Base-by-base conservation (phyloP, 2,113 vertebrate species). In the Odocoileus virginianus region DNA sequence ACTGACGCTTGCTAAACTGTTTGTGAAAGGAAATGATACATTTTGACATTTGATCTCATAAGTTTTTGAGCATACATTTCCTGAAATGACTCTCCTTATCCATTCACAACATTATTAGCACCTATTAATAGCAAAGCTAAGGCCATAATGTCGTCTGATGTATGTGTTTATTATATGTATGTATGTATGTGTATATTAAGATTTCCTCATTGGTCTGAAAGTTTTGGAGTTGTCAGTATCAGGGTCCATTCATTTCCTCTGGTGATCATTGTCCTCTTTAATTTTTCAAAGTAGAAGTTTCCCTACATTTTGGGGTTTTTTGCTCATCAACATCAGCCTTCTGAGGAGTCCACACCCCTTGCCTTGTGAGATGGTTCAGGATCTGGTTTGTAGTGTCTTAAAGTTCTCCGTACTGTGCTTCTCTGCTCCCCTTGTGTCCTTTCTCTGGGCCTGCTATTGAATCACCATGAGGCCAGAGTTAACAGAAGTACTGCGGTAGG, bases 131-230 rank as follows among this genome's bases (percentile, higher is more conserved):
- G 14, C 16, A n/a, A 13, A 27, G 13, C 4, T 1, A 7, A 36
- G n/a, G 9, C n/a, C 1, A 0, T 25, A 3, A 3, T 30, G 25
- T 33, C 7, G 0, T 13, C 6, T 64, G 33, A 25, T 13, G 0
- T 21, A 1, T 57, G 47, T 30, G 33, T 21, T 6, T 36, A 7
- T 19, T 82, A 40, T 40, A 40, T 40, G 40, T 40, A 40, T 40
- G 40, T 40, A 25, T 13, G 0, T 21, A 1, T 57, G 47, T 30
- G 33, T 21, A 11, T 36, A 7, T 19, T 82, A n/a, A 40, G 9
- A 28, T 78, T 58, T 30, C 10, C 33, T 30, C 33, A 27, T 15
- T 67, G 76, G 55, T 50, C 33, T 30, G 23, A 16, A 43, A 0
- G 36, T 8, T 36, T 47, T 3, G 23, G 7, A 50, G 84, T 28